Base-by-base conservation (phyloP, 2,888 invertebrate genomes). In the Hirtodrosophila alboralis region DNA sequence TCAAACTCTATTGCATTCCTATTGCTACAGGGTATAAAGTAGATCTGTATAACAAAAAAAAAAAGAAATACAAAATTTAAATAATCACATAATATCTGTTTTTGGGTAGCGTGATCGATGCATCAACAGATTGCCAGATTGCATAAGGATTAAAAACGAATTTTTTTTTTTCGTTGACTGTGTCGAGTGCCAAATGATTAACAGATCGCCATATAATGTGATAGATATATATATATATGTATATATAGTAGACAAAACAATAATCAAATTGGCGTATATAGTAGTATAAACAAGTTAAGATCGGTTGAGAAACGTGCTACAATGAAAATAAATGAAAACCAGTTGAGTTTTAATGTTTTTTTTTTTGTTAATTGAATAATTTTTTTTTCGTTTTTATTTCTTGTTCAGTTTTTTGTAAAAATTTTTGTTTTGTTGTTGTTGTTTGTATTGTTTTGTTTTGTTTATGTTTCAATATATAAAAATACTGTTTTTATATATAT, bases 311-410 rank as follows among this genome's bases (percentile, higher is more conserved):
- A 27, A 27, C 12, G 10, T 4, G 5, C 18, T 8, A 6, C 8
- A 5, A 33, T n/a, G 8, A 23, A 4, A 2, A 33, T 36, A 6
- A 16, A 49, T 14, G 26, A 62, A 61, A 62, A 40, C 26, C 58
- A 44, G 34, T 53, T 36, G 5, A 44, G 60, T 75, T 64, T 52
- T 67, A 30, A 30, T 49, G 28, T 59, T 72, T 70, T 65, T 49
- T 59, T 72, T 70, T 65, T 49, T 79, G 79, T 79, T 83, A 83
- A 66, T 67, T 71, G 76, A 75, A 73, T 80, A 60, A 73, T 54
- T 75, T 80, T 64, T n/a, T n/a, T n/a, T n/a, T n/a, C n/a, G n/a
- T n/a, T n/a, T n/a, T 76, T 77, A 57, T 66, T 76, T 72, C 36
- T 60, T 53, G 36, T 59, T 56, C 60, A 65, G 36, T 63, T 62